phyloP scores from a whole-genome alignment of 2,113 vertebrate genomes.

The Edolisoma coerulescens region DNA sequence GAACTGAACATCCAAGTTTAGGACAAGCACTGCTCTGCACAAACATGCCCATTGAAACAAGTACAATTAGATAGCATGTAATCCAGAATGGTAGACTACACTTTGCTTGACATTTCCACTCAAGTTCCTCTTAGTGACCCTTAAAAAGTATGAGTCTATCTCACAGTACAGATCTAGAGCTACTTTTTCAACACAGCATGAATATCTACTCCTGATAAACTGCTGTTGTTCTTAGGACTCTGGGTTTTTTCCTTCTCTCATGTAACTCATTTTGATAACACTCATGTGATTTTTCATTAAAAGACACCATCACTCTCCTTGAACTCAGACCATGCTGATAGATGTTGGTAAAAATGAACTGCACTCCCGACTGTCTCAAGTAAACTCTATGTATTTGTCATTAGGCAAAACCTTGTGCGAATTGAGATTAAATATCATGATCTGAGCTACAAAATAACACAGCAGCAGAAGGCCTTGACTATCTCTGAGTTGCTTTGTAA shows the following conservation, averaged over 20 bases:
- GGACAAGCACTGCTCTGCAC: not conserved
- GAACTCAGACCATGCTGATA: not conserved
- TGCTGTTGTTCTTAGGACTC: not conserved
- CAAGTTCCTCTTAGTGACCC: not conserved
- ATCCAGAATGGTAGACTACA: not conserved
- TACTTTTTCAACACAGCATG: not conserved
- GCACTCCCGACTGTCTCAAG: not conserved
- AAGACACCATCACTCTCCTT: not conserved
- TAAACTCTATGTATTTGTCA: not conserved
- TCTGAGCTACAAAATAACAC: conserved; percentile 76
- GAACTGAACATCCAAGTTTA: not conserved
- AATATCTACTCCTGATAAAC: not conserved
- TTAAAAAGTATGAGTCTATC: not conserved
- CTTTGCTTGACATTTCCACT: not conserved
- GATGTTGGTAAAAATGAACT: not conserved
- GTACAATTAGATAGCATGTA: not conserved
- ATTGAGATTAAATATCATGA: conserved; percentile 78
- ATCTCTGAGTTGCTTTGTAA: conserved; percentile 73
- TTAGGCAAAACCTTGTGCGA: conserved; percentile 73
- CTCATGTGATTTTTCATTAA: not conserved
- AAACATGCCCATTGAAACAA: not conserved
- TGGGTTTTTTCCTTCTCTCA: not conserved
- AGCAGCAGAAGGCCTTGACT: conserved; percentile 76
- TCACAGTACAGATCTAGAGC: not conserved
- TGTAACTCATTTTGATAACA: not conserved